A percentile compares a stretch with the other conserved stretches of the same genome.
Evolutionary conservation across 1,140 invertebrate species (phyloP).

Genomic region (Propsilocerus akamusi): DNA sequence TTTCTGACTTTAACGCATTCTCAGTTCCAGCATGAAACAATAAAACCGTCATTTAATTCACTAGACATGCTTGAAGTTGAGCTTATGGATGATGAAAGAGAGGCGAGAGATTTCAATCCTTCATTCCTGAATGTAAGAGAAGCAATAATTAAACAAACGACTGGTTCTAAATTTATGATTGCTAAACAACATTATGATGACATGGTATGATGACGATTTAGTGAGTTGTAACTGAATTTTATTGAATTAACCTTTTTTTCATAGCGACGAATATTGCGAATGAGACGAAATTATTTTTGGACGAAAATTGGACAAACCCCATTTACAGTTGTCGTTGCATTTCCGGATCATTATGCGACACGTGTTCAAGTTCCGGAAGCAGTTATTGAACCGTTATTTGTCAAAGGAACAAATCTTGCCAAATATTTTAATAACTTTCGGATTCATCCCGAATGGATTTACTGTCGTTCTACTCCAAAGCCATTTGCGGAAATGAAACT

Average conservation of each 20-base stretch:
- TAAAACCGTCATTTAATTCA: not conserved
- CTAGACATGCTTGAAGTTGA: not conserved
- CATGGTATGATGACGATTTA: not conserved
- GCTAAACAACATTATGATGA: not conserved
- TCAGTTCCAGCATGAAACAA: not conserved
- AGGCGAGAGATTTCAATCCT: not conserved
- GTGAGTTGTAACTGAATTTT: no score
- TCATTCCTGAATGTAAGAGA: not conserved
- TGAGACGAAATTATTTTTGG: conserved; percentile 39
- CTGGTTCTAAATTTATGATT: not conserved
- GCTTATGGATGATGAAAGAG: not conserved
- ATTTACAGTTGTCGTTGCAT: conserved; percentile 48
- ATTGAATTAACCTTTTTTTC: no score
- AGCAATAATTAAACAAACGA: not conserved
- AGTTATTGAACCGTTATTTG: not conserved
- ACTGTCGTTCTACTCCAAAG: not conserved
- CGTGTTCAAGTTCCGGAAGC: not conserved
- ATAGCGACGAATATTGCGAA: no score
- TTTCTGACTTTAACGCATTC: not conserved
- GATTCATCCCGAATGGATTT: not conserved
- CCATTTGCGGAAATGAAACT: not conserved
- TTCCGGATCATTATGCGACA: conserved; percentile 27
- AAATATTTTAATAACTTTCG: not conserved
- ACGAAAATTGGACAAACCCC: conserved; percentile 42
- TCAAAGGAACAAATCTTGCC: not conserved